A percentile compares a stretch with the other conserved stretches of the same genome.
Conservation (phyloP, 2,888 invertebrate species). For the Andrena praecox region DNA sequence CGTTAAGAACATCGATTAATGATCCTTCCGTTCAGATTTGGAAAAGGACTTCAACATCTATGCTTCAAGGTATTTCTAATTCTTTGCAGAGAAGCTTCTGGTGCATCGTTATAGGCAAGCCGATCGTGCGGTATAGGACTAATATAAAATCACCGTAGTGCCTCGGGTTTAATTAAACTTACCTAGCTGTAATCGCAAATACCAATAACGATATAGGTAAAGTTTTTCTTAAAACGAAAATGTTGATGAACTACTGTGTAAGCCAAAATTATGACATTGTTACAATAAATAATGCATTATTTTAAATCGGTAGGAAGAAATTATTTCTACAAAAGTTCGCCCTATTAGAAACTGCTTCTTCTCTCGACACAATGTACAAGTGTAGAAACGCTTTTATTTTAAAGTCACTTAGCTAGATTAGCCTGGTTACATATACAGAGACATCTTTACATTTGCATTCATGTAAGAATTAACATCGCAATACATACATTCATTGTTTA, state of each 20-base stretch:
- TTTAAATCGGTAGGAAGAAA: constrained; percentile 12
- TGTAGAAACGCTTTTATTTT: constrained; percentile 16
- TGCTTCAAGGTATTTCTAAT: background rate
- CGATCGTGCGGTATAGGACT: constrained; percentile 39
- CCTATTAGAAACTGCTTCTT: constrained; percentile 5
- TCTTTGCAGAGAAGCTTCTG: constrained; percentile 2
- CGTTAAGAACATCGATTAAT: constrained; percentile 2
- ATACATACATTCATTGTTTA: constrained; percentile 59
- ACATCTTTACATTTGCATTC: constrained; percentile 26
- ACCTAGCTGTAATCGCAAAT: constrained; percentile 47
- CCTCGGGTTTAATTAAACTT: constrained; percentile 59
- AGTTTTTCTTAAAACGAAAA: constrained; percentile 38
- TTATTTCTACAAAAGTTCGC: constrained; percentile 33
- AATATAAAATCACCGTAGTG: constrained; percentile 65
- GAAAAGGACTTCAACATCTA: background rate
- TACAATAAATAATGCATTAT: constrained; percentile 54
- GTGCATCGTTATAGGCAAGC: background rate
- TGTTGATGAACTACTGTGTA: constrained; percentile 40
- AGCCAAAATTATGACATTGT: constrained; percentile 45
- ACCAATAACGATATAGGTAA: constrained; percentile 46
- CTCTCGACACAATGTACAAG: constrained; percentile 6
- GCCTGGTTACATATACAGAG: constrained; percentile 19
- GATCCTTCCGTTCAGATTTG: background rate
- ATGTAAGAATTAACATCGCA: constrained; percentile 18
- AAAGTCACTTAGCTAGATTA: constrained; percentile 12